Conservation (phyloP, 2,113 vertebrate species). For the Takifugu bimaculatus region DNA sequence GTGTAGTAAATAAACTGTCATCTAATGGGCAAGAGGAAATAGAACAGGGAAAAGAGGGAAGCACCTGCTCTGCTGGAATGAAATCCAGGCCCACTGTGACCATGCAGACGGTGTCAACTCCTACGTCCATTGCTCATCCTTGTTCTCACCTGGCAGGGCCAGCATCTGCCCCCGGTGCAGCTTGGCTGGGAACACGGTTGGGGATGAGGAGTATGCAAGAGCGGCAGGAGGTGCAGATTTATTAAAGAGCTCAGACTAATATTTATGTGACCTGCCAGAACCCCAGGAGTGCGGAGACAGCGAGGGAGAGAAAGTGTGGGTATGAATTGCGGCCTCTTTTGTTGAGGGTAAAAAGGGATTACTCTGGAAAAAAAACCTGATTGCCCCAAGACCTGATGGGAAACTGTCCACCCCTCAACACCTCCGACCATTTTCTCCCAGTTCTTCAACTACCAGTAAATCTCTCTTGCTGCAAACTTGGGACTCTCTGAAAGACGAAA, state of each 20-base stretch:
- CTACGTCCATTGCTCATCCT: constrained; percentile 26
- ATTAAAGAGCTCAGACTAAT: constrained; percentile 69
- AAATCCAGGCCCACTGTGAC: constrained; percentile 30
- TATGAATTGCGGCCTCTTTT: constrained; percentile 19
- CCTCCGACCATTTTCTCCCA: not conserved
- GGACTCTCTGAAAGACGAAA: no score
- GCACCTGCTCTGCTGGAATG: constrained; percentile 51
- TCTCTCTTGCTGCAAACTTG: not conserved
- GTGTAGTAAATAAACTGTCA: constrained; percentile 31
- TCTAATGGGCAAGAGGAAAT: constrained; percentile 21
- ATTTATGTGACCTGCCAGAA: constrained; percentile 71
- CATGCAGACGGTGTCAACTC: constrained; percentile 34
- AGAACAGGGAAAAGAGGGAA: constrained; percentile 26
- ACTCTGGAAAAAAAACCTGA: constrained; percentile 24
- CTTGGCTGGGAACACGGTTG: constrained; percentile 28
- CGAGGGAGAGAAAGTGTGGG: constrained; percentile 29
- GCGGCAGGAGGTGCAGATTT: constrained; percentile 63
- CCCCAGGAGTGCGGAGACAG: constrained; percentile 35
- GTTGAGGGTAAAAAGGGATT: constrained; percentile 17
- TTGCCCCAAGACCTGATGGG: constrained; percentile 9
- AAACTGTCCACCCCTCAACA: constrained; percentile 4
- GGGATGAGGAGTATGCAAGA: constrained; percentile 16
- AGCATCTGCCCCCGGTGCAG: not conserved
- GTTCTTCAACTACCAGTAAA: not conserved
- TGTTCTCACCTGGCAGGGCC: constrained; percentile 1